A percentile compares a stretch with the other conserved stretches of the same genome.
Conservation (phyloP, 1,140 invertebrate genomes). For the Neotoxoptera formosana region DNA sequence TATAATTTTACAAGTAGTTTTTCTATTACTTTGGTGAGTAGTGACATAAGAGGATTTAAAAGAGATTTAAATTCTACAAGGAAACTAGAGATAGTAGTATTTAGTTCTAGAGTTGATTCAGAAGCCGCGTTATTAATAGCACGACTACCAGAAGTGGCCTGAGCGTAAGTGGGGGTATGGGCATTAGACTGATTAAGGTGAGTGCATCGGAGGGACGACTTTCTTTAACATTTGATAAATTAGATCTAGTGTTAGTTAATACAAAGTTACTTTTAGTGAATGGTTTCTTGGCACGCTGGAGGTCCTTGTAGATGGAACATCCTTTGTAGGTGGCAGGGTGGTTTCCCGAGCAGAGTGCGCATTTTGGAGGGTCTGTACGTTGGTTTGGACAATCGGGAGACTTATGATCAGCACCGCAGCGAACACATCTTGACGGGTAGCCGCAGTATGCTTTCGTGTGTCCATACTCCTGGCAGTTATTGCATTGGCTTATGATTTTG, state of each 20-base stretch:
- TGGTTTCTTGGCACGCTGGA: not conserved
- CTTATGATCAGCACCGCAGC: no score
- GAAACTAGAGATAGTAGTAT: no score
- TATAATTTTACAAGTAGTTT: not conserved
- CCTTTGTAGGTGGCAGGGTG: no score
- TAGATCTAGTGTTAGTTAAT: not conserved
- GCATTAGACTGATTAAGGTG: not conserved
- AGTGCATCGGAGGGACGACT: not conserved
- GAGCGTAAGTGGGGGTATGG: not conserved
- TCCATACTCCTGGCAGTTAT: no score
- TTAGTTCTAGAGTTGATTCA: not conserved
- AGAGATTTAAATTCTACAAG: no score
- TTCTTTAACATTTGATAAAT: not conserved
- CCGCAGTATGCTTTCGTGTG: no score
- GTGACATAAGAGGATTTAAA: not conserved
- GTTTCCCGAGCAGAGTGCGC: no score
- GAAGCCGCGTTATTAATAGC: not conserved
- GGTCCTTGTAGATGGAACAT: not conserved
- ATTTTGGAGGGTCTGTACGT: not conserved
- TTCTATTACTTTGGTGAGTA: not conserved
- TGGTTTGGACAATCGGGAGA: not conserved
- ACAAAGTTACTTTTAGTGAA: not conserved
- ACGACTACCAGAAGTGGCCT: not conserved
- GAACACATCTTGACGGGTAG: no score
- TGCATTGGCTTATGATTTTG: no score